Percentiles rank a stretch among this genome's conserved stretches.
Evolutionary conservation across 2,888 invertebrate genomes (phyloP).

Genomic region (Mongoloraphidia duomilia): DNA sequence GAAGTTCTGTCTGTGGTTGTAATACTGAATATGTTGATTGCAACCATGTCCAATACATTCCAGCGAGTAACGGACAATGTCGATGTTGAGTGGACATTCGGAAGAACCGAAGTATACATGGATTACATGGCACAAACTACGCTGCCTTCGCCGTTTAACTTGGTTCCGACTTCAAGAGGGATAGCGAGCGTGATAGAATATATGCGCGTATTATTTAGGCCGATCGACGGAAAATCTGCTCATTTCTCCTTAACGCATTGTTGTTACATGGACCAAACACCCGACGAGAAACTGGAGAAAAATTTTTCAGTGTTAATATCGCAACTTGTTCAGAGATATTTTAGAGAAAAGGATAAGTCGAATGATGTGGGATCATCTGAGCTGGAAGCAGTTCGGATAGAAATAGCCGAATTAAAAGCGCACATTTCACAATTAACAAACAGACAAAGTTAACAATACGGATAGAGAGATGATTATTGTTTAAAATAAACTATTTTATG

Average conservation of each 20-base stretch:
- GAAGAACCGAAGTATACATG: conserved; percentile 56
- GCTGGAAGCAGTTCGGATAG: conserved; percentile 31
- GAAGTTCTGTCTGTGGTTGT: conserved; percentile 58
- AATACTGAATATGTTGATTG: conserved; percentile 62
- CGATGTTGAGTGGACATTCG: conserved; percentile 64
- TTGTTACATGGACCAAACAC: conserved; percentile 28
- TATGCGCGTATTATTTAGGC: conserved; percentile 25
- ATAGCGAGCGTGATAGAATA: conserved; percentile 33
- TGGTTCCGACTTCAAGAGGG: conserved; percentile 45
- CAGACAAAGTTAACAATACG: too few species aligned
- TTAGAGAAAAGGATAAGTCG: conserved; percentile 32
- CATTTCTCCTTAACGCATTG: conserved; percentile 8
- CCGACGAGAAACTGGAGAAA: conserved; percentile 26
- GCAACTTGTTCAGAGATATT: conserved; percentile 44
- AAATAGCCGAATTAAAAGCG: conserved; percentile 28
- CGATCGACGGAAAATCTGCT: too few species aligned
- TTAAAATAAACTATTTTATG: too few species aligned
- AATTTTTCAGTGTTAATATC: conserved; percentile 43
- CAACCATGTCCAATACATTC: conserved; percentile 66
- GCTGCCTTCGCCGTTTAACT: conserved; percentile 56
- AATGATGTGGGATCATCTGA: conserved; percentile 27
- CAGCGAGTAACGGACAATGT: conserved; percentile 52
- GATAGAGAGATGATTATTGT: too few species aligned
- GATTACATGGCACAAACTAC: conserved; percentile 56
- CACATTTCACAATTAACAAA: neutral